Evolutionary conservation across 2,888 invertebrate genomes (phyloP), one percentile per base, ranked within the genome.

Genomic region (Germaria angustata): DNA sequence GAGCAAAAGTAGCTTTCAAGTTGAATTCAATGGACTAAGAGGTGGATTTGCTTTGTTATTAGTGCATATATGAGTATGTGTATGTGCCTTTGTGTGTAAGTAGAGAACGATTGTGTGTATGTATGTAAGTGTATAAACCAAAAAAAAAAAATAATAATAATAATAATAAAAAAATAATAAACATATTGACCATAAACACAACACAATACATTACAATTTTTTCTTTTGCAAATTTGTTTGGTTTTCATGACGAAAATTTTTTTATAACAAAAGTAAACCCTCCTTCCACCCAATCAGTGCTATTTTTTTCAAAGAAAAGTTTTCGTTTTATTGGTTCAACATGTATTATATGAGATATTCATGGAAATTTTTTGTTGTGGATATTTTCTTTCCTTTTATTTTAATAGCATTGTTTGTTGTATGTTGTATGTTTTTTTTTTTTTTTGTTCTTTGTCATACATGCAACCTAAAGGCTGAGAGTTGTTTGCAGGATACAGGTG

Each of bases 181-280:
- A 63, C 77, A 81, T 78, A 78, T 69, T 78, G 77, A 78, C 81
- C 78, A 78, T 81, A 81, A 81, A 81, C 78, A 78, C 81, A 78
- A 80, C 63, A 75, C 80, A 80, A 75, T 68, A 73, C 59, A 68
- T 36, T 6, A 68, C 6, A 20, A 7, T n/a, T 65, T 61, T 71
- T 80, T 63, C 17, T 15, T 34, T 61, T 53, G 41, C 59, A 75
- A 71, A 75, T 79, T 75, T 82, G 75, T 82, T 75, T 53, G 65
- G 46, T 59, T 65, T 75, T 71, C 51, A 79, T 69, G 68, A 69
- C 36, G 53, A 72, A 71, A 57, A 63, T 7, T 20, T 32, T 39
- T 20, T 34, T 39, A 49, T 36, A 13, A 44, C 63, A 61, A 61
- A 61, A n/a, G 1, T 32, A 22, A 41, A 9, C 9, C 24, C 36